These are phyloP conservation scores for Daboia siamensis DNA, from an alignment of 2,113 vertebrate species.

Conservation along the genomic window DNA sequence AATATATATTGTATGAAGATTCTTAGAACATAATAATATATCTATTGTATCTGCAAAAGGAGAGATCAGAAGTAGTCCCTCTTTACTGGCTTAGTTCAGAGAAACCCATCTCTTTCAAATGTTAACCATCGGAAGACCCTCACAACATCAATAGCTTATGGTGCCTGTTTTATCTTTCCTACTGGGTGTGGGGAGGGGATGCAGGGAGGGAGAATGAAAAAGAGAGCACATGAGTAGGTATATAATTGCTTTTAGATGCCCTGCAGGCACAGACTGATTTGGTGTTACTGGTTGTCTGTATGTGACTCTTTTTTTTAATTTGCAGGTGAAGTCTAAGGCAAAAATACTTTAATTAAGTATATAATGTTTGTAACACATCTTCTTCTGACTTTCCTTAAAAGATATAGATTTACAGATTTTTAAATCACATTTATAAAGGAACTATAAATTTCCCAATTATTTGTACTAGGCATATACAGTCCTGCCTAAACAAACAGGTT, in stretches of 20 bases:
- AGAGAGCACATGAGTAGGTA: not conserved
- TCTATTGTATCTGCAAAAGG: not conserved
- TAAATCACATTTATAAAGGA: not conserved
- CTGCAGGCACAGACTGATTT: not conserved
- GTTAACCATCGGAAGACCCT: not conserved
- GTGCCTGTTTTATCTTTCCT: not conserved
- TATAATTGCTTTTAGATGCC: not conserved
- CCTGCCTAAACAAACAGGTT: not conserved
- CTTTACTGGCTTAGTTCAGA: not conserved
- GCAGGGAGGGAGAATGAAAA: not conserved
- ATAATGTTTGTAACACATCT: not conserved
- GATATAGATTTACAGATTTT: not conserved
- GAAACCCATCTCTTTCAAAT: not conserved
- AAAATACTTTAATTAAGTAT: not conserved
- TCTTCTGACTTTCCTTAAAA: not conserved
- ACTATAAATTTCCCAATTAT: not conserved
- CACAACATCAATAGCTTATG: not conserved
- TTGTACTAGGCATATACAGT: not conserved
- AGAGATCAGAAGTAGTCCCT: not conserved
- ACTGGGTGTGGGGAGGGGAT: not conserved
- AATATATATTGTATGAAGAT: not conserved
- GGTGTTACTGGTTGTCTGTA: not conserved
- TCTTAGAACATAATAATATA: not conserved
- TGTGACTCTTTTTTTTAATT: not conserved
- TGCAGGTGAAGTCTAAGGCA: not conserved